A percentile compares a stretch with the other conserved stretches of the same genome.
Conservation (phyloP, 2,113 vertebrate species). For the Acrocephalus arundinaceus region DNA sequence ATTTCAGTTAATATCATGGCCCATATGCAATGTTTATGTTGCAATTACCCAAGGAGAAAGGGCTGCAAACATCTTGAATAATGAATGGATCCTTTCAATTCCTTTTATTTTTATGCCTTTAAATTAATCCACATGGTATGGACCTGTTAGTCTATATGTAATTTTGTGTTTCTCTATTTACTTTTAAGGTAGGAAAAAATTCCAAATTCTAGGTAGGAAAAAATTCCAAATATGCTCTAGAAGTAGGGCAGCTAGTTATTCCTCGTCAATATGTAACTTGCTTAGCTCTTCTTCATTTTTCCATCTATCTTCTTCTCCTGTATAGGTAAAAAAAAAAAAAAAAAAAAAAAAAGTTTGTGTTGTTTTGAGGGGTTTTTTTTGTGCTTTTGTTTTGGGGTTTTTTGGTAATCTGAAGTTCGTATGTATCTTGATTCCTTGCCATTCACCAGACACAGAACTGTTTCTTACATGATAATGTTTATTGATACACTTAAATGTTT, state of each 20-base stretch:
- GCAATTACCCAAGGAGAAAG: neutral
- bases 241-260: neutral
- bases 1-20: neutral
- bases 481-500: neutral
- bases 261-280: neutral
- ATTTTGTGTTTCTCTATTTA: neutral
- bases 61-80: neutral
- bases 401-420: too few species aligned
- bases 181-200: neutral
- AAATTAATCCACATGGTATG: neutral
- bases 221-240: neutral
- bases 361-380: too few species aligned
- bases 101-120: neutral
- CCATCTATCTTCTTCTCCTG: neutral
- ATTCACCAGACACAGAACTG: neutral
- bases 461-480: neutral
- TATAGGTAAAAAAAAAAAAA: neutral
- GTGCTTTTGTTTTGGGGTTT: neutral
- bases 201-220: neutral
- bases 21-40: neutral
- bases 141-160: neutral
- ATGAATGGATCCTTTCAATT: neutral
- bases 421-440: too few species aligned
- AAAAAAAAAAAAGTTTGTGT: too few species aligned
- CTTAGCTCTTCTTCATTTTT: neutral